These are phyloP conservation scores for Notothenia rossii DNA, from an alignment of 2,113 vertebrate species.

Conservation along the genomic window DNA sequence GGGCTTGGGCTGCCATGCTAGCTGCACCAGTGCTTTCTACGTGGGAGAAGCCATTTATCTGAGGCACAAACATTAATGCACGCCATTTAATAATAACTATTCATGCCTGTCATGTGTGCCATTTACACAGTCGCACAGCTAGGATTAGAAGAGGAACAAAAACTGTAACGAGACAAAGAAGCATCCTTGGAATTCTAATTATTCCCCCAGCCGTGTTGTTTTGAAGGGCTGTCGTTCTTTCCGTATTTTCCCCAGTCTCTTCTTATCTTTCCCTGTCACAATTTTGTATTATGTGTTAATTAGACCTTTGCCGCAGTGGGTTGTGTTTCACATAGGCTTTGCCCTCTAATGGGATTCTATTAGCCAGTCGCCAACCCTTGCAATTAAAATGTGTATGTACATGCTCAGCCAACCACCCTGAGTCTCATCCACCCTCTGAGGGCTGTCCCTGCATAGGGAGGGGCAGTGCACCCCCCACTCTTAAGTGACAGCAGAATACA, in stretches of 20 bases:
- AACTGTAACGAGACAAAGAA: constrained; percentile 42
- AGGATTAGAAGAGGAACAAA: constrained; percentile 35
- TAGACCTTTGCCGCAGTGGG: constrained; percentile 28
- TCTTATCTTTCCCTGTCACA: constrained; percentile 40
- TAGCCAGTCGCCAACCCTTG: constrained; percentile 34
- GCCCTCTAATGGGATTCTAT: constrained; percentile 53
- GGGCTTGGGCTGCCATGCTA: not conserved
- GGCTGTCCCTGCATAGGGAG: constrained; percentile 5
- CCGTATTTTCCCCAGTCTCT: constrained; percentile 9
- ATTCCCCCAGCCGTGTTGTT: constrained; percentile 28
- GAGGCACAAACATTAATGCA: constrained; percentile 43
- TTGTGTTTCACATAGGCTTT: constrained; percentile 25
- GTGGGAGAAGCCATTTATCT: constrained; percentile 35
- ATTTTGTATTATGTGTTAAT: constrained; percentile 52
- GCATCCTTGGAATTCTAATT: constrained; percentile 51
- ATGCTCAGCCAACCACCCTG: constrained; percentile 49
- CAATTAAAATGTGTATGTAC: constrained; percentile 52
- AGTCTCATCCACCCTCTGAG: constrained; percentile 39
- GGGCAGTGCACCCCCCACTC: constrained; percentile 17
- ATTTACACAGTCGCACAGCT: constrained; percentile 38
- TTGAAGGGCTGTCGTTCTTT: constrained; percentile 11
- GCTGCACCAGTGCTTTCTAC: not conserved
- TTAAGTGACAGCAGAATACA: constrained; percentile 26
- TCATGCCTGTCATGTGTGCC: constrained; percentile 55
- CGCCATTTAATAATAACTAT: constrained; percentile 58